These are phyloP conservation scores for Serinus canaria DNA, from an alignment of 2,113 vertebrate genomes.

Conservation along the genomic window DNA sequence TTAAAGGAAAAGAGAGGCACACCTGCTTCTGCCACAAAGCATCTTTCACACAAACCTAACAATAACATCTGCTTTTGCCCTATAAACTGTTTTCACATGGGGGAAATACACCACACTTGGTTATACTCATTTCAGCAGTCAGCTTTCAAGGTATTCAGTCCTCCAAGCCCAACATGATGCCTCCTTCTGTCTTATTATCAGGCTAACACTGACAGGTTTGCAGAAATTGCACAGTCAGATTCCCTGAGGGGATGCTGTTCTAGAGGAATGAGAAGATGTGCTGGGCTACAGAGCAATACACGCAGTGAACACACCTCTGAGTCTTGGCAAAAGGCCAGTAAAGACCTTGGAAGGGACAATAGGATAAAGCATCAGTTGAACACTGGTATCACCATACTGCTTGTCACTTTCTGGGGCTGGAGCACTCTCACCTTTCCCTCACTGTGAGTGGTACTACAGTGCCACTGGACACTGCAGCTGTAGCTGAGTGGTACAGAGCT, in stretches of 20 bases:
- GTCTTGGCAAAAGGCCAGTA: not conserved
- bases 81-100: not conserved
- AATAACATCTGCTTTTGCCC: not conserved
- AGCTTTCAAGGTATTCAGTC: not conserved
- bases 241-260: not conserved
- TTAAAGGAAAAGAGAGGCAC: not conserved
- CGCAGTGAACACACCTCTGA: not conserved
- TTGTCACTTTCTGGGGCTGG: not conserved
- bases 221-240: not conserved
- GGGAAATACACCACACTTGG: not conserved
- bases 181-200: not conserved
- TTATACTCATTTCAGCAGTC: not conserved
- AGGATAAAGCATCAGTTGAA: not conserved
- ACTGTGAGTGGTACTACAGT: not conserved
- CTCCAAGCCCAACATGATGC: fast-evolving
- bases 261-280: not conserved
- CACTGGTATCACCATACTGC: not conserved
- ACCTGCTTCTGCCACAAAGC: not conserved
- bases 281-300: not conserved
- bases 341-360: not conserved
- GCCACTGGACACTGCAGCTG: not conserved
- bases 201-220: not conserved
- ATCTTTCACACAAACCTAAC: not conserved
- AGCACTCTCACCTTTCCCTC: not conserved
- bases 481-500: not conserved